A percentile compares a stretch with the other conserved stretches of the same genome.
These are phyloP conservation scores for Petrophora chlorosata DNA, from an alignment of 2,888 invertebrate species.

Conservation along the genomic window DNA sequence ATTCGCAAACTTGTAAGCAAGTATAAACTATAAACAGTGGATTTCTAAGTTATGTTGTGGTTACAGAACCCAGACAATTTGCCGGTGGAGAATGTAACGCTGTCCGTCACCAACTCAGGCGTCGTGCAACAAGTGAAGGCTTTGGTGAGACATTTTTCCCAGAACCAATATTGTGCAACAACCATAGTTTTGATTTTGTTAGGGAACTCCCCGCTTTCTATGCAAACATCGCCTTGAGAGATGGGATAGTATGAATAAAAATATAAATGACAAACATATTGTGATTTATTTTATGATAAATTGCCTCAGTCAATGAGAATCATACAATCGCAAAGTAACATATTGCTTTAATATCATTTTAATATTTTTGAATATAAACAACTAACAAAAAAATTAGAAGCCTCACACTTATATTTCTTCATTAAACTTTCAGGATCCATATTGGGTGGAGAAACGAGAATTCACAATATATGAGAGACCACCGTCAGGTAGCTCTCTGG, in stretches of 20 bases:
- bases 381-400: too few relatives aligned
- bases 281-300: too few relatives aligned
- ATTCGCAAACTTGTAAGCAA: not conserved
- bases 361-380: too few relatives aligned
- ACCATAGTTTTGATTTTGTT: constrained; percentile 21
- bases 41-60: constrained; percentile 29
- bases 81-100: constrained; percentile 77
- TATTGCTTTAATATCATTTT: too few relatives aligned
- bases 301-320: too few relatives aligned
- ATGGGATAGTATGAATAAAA: too few relatives aligned
- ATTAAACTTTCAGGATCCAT: constrained; percentile 75
- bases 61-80: constrained; percentile 84
- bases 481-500: constrained; percentile 71
- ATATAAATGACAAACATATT: too few relatives aligned
- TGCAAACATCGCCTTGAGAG: too few relatives aligned
- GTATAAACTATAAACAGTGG: not conserved
- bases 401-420: too few relatives aligned
- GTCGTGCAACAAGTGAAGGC: constrained; percentile 83
- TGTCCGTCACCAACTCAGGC: constrained; percentile 78
- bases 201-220: constrained; percentile 22
- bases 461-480: constrained; percentile 85
- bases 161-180: constrained; percentile 8
- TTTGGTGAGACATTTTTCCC: constrained; percentile 82
- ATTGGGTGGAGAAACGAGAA: constrained; percentile 82
- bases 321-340: too few relatives aligned